Percentiles rank a stretch among this genome's conserved stretches.
phyloP scores from a whole-genome alignment of 2,113 vertebrate species.

The Tupaia chinensis region DNA sequence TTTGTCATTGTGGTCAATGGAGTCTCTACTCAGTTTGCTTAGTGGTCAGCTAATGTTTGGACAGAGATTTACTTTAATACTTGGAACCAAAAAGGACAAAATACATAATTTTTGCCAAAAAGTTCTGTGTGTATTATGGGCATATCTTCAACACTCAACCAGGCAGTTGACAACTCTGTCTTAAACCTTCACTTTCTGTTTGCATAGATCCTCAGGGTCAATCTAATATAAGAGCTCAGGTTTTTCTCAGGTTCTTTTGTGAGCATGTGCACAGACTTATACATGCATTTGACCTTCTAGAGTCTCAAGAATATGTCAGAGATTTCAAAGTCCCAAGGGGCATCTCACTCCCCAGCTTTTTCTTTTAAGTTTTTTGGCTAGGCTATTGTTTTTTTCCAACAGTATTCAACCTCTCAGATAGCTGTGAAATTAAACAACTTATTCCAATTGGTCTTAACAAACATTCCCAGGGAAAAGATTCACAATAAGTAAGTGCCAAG shows the following conservation, averaged over 20 bases:
- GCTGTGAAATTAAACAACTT: neutral
- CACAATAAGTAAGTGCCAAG: neutral
- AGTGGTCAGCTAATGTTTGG: neutral
- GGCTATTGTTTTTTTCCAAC: neutral
- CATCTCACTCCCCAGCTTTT: neutral
- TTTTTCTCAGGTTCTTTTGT: neutral
- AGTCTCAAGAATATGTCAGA: neutral
- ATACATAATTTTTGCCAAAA: neutral
- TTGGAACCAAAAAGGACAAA: neutral
- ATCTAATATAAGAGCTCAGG: neutral
- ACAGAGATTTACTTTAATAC: neutral
- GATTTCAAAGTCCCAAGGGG: neutral
- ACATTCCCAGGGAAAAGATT: neutral
- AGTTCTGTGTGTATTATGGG: neutral
- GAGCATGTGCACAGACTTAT: neutral
- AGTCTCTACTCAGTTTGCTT: neutral
- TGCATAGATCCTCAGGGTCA: neutral
- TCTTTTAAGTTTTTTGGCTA: neutral
- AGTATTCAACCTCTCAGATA: neutral
- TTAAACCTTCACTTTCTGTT: neutral
- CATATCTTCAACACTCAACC: neutral
- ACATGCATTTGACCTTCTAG: neutral
- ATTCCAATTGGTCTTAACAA: neutral
- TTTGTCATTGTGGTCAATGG: neutral
- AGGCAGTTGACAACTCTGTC: neutral